Base-by-base conservation (phyloP, 2,797 vertebrate genomes). In the Miichthys miiuy region DNA sequence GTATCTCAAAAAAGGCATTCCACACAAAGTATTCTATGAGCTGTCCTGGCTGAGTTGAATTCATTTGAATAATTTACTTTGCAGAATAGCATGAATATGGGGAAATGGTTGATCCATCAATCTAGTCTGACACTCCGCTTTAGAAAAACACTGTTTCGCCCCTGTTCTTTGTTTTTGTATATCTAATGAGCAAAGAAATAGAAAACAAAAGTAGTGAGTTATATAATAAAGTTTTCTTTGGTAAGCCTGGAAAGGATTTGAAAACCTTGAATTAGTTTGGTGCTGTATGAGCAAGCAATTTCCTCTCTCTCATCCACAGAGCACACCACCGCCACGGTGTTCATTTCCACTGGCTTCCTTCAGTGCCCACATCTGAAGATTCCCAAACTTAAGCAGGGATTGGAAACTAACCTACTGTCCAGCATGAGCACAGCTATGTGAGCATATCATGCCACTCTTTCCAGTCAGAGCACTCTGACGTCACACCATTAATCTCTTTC, bases 41-140 rank as follows among this genome's bases (percentile, higher is more conserved):
- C 82, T 75, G 70, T 86, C 80, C 85, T 78, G 80, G 70, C 81
- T 63, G 55, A 68, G 63, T 74, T 83, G 90, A 94, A 93, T 93
- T 88, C 68, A 95, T 94, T 93, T 93, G 90, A 95, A 95, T 94
- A 94, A 93, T 91, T 92, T 82, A 87, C 71, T 87, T 80, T 68
- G 75, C 51, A 79, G 86, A 90, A 91, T 83, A 65, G 88, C 79
- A 58, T 79, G 79, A 77, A 87, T 84, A 88, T 89, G 86, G 70
- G 79, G 77, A 90, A 88, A 90, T 85, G 80, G 86, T 89, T 91
- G 83, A 90, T 91, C 82, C 88, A 92, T 93, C 91, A 89, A 84
- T 93, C 89, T 81, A 41, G 41, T 77, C 68, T 86, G 90, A 86
- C 88, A 87, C 47, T 27, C 46, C 21, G 69, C 88, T 81, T 82